Conservation (phyloP, 2,888 invertebrate genomes). For the Apamea epomidion region DNA sequence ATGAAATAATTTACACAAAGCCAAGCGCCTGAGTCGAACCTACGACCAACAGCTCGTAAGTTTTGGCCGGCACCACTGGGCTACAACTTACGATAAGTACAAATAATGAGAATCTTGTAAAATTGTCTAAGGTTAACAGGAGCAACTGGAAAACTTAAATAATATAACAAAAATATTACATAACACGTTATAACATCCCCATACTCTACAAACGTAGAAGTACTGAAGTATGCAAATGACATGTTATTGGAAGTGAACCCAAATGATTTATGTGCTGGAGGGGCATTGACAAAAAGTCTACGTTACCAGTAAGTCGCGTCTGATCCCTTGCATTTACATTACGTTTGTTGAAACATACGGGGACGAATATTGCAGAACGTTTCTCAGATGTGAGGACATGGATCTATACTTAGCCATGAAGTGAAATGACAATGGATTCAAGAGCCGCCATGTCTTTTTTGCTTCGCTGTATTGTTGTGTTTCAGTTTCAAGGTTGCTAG, state of each 20-base stretch:
- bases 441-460: no score
- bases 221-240: conserved; percentile 39
- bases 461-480: no score
- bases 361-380: not conserved
- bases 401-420: no score
- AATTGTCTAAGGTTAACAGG: not conserved
- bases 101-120: not conserved
- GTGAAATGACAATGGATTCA: no score
- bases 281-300: conserved; percentile 53
- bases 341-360: conserved; percentile 38
- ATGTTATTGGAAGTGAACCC: conserved; percentile 45
- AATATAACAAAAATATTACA: not conserved
- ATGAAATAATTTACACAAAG: no score
- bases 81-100: no score
- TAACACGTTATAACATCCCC: not conserved
- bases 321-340: conserved; percentile 62
- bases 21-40: no score
- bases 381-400: no score
- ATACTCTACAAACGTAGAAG: not conserved
- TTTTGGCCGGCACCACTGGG: no score
- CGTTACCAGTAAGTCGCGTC: conserved; percentile 26
- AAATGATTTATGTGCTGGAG: conserved; percentile 56
- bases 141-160: not conserved
- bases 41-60: no score
- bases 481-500: no score